Conservation (phyloP, 2,797 vertebrate genomes). For the Tapera naevia region DNA sequence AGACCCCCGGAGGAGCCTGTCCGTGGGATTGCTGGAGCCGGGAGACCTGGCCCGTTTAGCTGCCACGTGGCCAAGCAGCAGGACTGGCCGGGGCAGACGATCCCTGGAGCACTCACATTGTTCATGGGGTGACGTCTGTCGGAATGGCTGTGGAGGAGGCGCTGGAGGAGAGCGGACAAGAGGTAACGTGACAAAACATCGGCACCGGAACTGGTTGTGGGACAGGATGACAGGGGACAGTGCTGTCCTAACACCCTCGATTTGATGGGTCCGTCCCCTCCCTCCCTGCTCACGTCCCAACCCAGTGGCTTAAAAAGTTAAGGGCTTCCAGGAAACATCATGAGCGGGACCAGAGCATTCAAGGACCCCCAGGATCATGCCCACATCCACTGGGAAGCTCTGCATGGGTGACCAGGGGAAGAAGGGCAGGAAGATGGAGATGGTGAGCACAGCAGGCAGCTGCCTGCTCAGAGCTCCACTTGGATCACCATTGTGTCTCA, state of each 20-base stretch:
- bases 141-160: fast-evolving
- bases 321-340: background rate
- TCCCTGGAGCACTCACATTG: fast-evolving
- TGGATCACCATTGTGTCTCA: fast-evolving
- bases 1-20: background rate
- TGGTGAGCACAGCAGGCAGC: background rate
- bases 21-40: fast-evolving
- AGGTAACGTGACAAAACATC: fast-evolving
- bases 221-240: fast-evolving
- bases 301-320: fast-evolving
- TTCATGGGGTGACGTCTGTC: background rate
- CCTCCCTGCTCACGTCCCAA: background rate
- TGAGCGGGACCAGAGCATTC: background rate
- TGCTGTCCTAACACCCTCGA: background rate
- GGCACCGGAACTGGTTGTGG: fast-evolving
- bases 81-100: fast-evolving
- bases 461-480: background rate
- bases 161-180: fast-evolving
- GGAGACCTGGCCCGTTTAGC: background rate
- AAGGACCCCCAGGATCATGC: background rate
- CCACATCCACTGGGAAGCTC: background rate
- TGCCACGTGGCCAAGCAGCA: background rate
- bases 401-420: fast-evolving
- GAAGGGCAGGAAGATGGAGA: background rate
- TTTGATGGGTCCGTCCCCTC: fast-evolving